Evolutionary conservation across 2,888 invertebrate genomes (phyloP).

Genomic region (Salticus scenicus): DNA sequence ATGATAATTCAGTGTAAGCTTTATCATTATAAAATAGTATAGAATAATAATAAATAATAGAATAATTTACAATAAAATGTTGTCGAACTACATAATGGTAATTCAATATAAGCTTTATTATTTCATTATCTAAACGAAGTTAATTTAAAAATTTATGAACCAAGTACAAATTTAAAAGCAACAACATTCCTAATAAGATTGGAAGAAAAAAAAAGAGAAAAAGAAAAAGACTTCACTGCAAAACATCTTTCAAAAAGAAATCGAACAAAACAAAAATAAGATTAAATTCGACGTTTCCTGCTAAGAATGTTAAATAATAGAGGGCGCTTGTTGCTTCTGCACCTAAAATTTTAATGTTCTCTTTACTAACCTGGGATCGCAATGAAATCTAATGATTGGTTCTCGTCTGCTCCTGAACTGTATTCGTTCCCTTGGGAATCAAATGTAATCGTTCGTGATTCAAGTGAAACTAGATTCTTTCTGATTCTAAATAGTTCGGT

Average conservation of each 20-base stretch:
- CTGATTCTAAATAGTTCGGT: background rate
- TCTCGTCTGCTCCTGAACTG: conserved; percentile 9
- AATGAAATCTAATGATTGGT: conserved; percentile 28
- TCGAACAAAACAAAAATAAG: conserved; percentile 20
- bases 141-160: background rate
- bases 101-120: too few species aligned
- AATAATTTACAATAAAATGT: too few species aligned
- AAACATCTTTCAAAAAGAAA: background rate
- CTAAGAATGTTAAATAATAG: conserved; percentile 22
- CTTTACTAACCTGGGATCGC: conserved; percentile 23
- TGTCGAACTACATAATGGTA: too few species aligned
- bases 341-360: conserved; percentile 39
- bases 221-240: background rate
- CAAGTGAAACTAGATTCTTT: background rate
- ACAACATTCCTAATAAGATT: background rate
- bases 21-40: too few species aligned
- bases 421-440: background rate
- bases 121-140: background rate
- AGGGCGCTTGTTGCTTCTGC: conserved; percentile 24
- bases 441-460: conserved; percentile 2
- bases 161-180: background rate
- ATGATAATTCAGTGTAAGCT: too few species aligned
- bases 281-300: conserved; percentile 20
- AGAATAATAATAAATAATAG: too few species aligned
- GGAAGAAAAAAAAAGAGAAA: background rate